Evolutionary conservation across 2,797 vertebrate species (phyloP).

Genomic region (Pagetopsis macropterus): DNA sequence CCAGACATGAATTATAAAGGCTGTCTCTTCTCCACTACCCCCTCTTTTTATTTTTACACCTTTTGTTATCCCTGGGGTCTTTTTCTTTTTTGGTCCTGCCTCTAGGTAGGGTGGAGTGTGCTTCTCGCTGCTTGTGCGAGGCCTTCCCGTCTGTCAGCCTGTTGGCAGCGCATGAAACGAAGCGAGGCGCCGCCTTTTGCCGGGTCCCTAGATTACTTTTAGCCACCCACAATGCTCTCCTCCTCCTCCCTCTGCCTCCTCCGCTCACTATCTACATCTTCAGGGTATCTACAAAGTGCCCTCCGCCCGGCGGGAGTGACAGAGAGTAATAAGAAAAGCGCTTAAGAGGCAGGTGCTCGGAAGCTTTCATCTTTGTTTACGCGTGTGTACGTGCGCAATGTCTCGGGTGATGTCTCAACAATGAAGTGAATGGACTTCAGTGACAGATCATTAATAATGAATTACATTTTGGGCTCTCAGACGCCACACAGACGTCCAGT

Average conservation of each 20-base stretch:
- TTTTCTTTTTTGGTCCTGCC: constrained; percentile 58
- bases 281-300: constrained; percentile 68
- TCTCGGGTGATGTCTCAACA: constrained; percentile 73
- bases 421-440: constrained; percentile 65
- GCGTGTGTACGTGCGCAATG: constrained; percentile 29
- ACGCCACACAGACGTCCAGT: constrained; percentile 43
- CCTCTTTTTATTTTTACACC: constrained; percentile 41
- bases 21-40: constrained; percentile 28
- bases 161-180: constrained; percentile 62
- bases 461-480: constrained; percentile 58
- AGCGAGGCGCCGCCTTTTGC: constrained; percentile 47
- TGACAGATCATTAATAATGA: constrained; percentile 78
- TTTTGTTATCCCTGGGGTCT: constrained; percentile 51
- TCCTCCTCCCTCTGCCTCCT: constrained; percentile 29
- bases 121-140: constrained; percentile 35
- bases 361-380: constrained; percentile 62
- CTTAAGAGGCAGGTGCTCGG: constrained; percentile 59
- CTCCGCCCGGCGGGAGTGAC: constrained; percentile 61
- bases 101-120: constrained; percentile 32
- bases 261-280: constrained; percentile 67
- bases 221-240: constrained; percentile 58
- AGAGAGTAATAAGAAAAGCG: constrained; percentile 67
- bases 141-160: constrained; percentile 60
- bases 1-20: constrained; percentile 76
- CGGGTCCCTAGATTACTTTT: constrained; percentile 64